Conservation (phyloP, 2,797 vertebrate species). For the Micrastur ruficollis region DNA sequence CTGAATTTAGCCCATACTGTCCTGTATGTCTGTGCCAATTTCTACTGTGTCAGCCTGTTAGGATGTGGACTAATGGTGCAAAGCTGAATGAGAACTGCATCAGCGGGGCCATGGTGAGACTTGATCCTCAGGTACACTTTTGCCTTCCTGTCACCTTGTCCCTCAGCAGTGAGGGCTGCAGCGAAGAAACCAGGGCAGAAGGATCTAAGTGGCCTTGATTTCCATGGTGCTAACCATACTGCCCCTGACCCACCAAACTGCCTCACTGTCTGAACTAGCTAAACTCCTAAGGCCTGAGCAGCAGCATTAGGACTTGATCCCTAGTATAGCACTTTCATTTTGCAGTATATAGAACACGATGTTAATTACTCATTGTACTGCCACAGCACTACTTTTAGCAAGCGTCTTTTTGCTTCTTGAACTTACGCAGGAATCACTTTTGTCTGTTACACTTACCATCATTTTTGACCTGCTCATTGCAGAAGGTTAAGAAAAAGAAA, state of each 20-base stretch:
- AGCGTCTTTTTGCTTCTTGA: conserved; percentile 52
- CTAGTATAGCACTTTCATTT: not conserved
- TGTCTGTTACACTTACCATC: conserved; percentile 33
- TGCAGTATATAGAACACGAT: not conserved
- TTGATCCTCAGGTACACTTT: not conserved
- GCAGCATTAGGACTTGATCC: not conserved
- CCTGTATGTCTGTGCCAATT: not conserved
- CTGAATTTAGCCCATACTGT: not conserved
- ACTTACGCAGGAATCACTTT: conserved; percentile 47
- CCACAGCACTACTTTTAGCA: conserved; percentile 4
- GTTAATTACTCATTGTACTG: conserved; percentile 38
- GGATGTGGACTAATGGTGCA: not conserved
- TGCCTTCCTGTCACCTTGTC: not conserved
- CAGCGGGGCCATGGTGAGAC: not conserved
- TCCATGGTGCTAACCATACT: not conserved
- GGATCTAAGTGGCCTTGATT: not conserved
- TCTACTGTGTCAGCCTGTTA: not conserved
- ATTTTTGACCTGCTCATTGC: conserved; percentile 64
- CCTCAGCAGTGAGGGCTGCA: not conserved
- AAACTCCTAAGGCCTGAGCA: not conserved
- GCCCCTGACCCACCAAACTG: fast-evolving
- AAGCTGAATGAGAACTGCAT: not conserved
- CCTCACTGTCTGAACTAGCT: not conserved
- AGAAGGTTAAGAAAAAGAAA: conserved; percentile 53
- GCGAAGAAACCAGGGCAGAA: not conserved